Conservation (phyloP, 2,797 vertebrate species). For the Xenops minutus region DNA sequence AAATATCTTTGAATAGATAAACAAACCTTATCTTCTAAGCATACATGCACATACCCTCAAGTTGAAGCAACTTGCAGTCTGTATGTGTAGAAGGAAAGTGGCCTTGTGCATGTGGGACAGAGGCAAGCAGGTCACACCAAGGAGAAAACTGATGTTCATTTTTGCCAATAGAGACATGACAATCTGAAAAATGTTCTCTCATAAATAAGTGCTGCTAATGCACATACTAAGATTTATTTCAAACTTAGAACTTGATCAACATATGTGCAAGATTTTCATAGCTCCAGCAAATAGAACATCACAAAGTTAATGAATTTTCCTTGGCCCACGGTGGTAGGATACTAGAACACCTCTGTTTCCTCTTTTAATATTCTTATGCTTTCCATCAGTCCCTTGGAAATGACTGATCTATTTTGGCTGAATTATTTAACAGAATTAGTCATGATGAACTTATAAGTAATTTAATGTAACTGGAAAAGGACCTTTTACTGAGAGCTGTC, state of each 20-base stretch:
- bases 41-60: neutral
- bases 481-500: neutral
- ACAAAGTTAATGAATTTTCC: neutral
- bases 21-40: neutral
- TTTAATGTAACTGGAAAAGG: neutral
- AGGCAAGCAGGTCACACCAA: neutral
- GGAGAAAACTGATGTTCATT: neutral
- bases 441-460: neutral
- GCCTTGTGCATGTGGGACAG: neutral
- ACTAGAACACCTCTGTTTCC: neutral
- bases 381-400: neutral
- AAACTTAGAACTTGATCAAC: neutral
- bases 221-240: neutral
- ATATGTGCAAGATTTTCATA: neutral
- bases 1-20: neutral
- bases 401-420: neutral
- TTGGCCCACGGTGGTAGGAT: neutral
- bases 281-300: neutral
- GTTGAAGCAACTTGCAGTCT: neutral
- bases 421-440: neutral
- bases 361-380: neutral
- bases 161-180: neutral
- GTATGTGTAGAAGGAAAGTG: rapidly evolving
- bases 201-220: neutral
- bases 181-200: neutral